These are phyloP conservation scores for Neoseiulus cucumeris DNA, from an alignment of 1,140 invertebrate genomes.

Conservation along the genomic window DNA sequence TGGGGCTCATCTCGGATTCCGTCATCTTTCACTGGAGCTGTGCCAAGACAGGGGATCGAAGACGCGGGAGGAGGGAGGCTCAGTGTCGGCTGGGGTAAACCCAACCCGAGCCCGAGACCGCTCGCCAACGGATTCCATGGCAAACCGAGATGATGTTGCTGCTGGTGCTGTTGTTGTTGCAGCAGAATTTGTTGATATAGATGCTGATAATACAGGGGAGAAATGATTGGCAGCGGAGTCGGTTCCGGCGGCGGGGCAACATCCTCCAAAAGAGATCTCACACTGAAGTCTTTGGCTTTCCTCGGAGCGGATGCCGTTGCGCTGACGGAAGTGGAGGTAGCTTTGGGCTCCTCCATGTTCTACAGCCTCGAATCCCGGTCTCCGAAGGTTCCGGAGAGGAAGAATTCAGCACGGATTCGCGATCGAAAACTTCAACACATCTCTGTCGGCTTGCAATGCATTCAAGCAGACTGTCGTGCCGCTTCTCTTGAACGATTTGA, in stretches of 20 bases:
- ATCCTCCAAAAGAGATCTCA: neutral
- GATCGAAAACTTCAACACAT: too few relatives aligned
- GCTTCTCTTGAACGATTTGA: too few relatives aligned
- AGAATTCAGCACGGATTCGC: too few relatives aligned
- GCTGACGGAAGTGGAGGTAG: neutral
- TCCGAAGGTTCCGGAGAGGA: too few relatives aligned
- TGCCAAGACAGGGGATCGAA: neutral
- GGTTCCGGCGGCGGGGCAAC: neutral
- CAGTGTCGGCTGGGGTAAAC: neutral
- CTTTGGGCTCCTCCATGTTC: constrained; percentile 1
- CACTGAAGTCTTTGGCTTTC: neutral
- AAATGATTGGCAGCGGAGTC: neutral
- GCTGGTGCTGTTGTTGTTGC: neutral
- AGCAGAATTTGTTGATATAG: neutral
- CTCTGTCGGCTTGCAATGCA: too few relatives aligned
- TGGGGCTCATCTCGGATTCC: constrained; percentile 28
- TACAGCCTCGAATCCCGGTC: too few relatives aligned
- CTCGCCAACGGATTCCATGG: neutral
- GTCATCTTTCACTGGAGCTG: constrained; percentile 20
- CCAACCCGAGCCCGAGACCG: neutral
- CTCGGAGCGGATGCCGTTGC: neutral
- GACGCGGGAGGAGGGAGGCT: neutral
- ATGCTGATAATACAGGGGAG: neutral
- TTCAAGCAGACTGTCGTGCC: too few relatives aligned
- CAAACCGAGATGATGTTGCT: neutral